A percentile compares a stretch with the other conserved stretches of the same genome.
Evolutionary conservation across 2,797 vertebrate genomes (phyloP).

Genomic region (Mus caroli): DNA sequence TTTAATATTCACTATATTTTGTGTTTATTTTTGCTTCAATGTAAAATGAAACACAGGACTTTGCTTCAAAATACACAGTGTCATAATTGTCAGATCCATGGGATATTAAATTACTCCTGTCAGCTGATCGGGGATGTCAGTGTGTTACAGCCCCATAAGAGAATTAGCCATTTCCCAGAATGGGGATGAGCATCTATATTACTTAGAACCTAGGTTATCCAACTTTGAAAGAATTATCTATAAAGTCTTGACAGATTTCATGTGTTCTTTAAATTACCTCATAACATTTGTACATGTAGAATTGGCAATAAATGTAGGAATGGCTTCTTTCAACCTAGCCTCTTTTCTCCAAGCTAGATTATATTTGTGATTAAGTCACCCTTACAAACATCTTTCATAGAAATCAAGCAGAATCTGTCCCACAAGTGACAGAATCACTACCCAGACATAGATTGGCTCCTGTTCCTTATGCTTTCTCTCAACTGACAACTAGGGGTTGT

Average conservation of each 20-base stretch:
- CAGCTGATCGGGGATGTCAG: background rate
- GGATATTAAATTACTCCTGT: background rate
- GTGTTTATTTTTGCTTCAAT: background rate
- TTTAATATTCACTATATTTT: background rate
- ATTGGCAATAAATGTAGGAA: background rate
- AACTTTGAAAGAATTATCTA: background rate
- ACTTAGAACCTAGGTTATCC: background rate
- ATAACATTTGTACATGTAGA: background rate
- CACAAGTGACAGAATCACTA: background rate
- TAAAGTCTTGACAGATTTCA: background rate
- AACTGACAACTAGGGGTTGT: background rate
- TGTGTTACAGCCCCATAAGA: background rate
- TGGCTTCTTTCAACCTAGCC: background rate
- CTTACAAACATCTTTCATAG: background rate
- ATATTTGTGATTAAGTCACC: background rate
- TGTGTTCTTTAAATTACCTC: background rate
- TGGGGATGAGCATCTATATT: background rate
- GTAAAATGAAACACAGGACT: background rate
- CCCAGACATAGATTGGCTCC: background rate
- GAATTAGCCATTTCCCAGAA: background rate
- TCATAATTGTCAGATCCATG: background rate
- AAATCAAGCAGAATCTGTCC: background rate
- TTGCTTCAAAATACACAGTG: background rate
- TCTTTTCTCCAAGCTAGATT: background rate
- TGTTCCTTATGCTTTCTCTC: background rate